Percentiles rank a stretch among this genome's conserved stretches.
phyloP scores from a whole-genome alignment of 2,888 invertebrate species.

The Acleris holmiana region DNA sequence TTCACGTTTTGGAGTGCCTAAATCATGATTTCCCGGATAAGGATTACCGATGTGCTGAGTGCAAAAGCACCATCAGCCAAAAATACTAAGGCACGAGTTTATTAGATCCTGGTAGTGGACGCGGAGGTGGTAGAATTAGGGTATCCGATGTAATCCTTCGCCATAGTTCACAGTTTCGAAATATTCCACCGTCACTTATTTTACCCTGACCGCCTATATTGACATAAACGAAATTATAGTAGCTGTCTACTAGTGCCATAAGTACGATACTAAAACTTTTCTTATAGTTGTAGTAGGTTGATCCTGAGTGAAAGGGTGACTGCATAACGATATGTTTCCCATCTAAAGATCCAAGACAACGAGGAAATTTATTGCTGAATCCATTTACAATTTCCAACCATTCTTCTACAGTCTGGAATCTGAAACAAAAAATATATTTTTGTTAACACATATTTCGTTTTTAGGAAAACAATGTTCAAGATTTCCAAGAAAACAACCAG shows the following conservation, averaged over 20 bases:
- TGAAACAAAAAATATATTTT: conserved; percentile 20
- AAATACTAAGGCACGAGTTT: conserved; percentile 13
- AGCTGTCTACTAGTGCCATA: conserved; percentile 41
- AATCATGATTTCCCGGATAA: conserved; percentile 19
- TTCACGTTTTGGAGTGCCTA: conserved; percentile 1
- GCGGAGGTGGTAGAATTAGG: conserved; percentile 1
- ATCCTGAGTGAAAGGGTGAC: conserved; percentile 35
- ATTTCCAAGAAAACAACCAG: conserved; percentile 16
- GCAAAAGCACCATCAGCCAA: conserved; percentile 26
- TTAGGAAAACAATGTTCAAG: conserved; percentile 23
- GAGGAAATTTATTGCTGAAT: conserved; percentile 38
- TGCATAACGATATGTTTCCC: conserved; percentile 42
- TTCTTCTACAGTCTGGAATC: background rate
- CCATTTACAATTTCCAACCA: conserved; percentile 6
- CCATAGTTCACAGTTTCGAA: conserved; percentile 27
- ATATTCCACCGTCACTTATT: conserved; percentile 40
- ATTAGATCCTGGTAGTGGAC: background rate
- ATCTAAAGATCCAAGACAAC: conserved; percentile 41
- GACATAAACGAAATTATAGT: conserved; percentile 41
- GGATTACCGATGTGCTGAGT: conserved; percentile 13
- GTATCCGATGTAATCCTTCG: background rate
- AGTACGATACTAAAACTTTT: conserved; percentile 32
- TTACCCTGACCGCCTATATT: conserved; percentile 41
- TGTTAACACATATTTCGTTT: conserved; percentile 25
- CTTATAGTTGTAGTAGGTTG: conserved; percentile 39